phyloP scores from a whole-genome alignment of 2,888 invertebrate genomes.

The Mesodorylaimus sp. region DNA sequence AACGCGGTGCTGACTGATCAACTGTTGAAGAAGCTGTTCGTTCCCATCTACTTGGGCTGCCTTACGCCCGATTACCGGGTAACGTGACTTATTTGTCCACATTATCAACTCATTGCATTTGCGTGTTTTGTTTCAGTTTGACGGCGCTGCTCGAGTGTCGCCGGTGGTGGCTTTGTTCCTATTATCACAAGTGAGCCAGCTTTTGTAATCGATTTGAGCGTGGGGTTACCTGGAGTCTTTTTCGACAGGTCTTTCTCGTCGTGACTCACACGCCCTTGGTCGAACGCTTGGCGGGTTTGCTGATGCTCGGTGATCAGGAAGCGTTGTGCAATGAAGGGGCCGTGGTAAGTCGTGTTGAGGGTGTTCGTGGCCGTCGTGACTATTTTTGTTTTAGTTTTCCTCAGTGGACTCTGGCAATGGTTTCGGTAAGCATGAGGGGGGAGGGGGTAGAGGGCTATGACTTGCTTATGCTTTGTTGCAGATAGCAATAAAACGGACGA shows the following conservation, averaged over 20 bases:
- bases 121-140: not conserved
- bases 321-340: slow-evolving; percentile 15
- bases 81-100: not conserved
- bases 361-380: too few relatives aligned
- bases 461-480: too few relatives aligned
- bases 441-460: too few relatives aligned
- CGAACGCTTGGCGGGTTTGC: slow-evolving; percentile 68
- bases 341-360: not conserved
- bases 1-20: slow-evolving; percentile 87
- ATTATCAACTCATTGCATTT: not conserved
- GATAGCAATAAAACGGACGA: too few relatives aligned
- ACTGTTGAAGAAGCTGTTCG: slow-evolving; percentile 68
- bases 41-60: slow-evolving; percentile 82
- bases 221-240: not conserved
- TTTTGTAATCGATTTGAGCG: not conserved
- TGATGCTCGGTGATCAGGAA: slow-evolving; percentile 55
- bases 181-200: slow-evolving; percentile 51
- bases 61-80: slow-evolving; percentile 4
- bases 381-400: too few relatives aligned
- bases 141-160: slow-evolving; percentile 46
- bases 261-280: slow-evolving; percentile 75
- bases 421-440: too few relatives aligned
- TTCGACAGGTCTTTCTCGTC: slow-evolving; percentile 55
- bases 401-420: too few relatives aligned
- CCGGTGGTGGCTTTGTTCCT: slow-evolving; percentile 75